Evolutionary conservation across 2,797 vertebrate genomes (phyloP), one percentile per base, ranked within the genome.

Genomic region (Coracias cyanogaster): DNA sequence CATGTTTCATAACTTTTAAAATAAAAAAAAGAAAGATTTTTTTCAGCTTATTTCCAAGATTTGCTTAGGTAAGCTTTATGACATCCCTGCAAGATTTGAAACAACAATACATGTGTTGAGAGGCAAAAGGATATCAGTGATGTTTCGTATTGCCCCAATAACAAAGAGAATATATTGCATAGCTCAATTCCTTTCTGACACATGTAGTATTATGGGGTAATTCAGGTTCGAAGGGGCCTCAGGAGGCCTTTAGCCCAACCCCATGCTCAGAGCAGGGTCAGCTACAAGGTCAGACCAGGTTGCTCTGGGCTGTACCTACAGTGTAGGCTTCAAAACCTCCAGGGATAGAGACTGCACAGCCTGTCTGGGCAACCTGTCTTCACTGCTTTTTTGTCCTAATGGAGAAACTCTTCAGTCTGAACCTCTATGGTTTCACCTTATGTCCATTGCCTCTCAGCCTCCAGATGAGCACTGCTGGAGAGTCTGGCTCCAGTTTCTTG

Each of bases 1-100:
- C 62, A 82, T 91, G 74, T 87, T 97, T 97, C 41, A 86, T 93
- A 87, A 90, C 86, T 96, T 87, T 78, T 33, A 97, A 82, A 86
- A 93, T 58, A 6, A 54, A 64, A 84, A 89, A 60, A 33, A n/a
- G 2, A 5, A 79, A 39, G 7, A 52, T 3, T 52, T 76, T 97
- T 95, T 90, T 33, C 77, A 73, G 39, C 43, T 67, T 86, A 64
- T 52, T 52, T 52, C 51, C 8, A 29, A 52, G 48, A 46, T 46
- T 46, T 46, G 45, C 45, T 46, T 81, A 94, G 73, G 43, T 92
- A 85, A 87, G 62, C 69, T 78, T 83, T 88, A 54, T 62, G 35
- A 57, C 12, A 37, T 29, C n/a, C 17, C 80, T 9, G 9, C 69
- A 82, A 69, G 64, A 79, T 82, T 73, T 80, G 29, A 86, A 94